These are phyloP conservation scores for Gandaritis pyraliata DNA, from an alignment of 2,888 invertebrate species.

Conservation along the genomic window DNA sequence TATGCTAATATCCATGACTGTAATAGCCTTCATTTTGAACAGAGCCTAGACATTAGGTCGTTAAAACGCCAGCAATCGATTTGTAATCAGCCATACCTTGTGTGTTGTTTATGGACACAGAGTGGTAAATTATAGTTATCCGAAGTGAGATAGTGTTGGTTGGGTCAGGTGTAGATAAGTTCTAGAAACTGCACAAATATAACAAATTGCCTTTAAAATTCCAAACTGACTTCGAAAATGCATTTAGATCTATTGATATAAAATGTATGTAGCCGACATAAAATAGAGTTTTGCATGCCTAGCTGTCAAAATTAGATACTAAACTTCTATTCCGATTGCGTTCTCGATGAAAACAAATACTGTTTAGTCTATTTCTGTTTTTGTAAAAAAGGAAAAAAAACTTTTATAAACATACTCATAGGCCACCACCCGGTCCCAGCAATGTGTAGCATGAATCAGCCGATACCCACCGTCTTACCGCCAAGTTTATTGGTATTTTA, in stretches of 20 bases:
- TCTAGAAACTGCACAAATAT: not conserved
- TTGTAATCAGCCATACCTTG: conserved; percentile 17
- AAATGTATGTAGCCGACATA: not conserved
- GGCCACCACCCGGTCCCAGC: too few species aligned
- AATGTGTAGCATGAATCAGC: too few species aligned
- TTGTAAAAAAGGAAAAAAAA: too few species aligned
- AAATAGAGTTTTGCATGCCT: not conserved
- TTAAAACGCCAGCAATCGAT: conserved; percentile 22
- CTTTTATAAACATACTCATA: too few species aligned
- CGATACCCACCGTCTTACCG: too few species aligned
- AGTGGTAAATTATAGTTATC: conserved; percentile 22
- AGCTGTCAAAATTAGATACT: not conserved
- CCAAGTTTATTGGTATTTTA: too few species aligned
- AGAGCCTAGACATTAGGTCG: conserved; percentile 14
- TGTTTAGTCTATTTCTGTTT: too few species aligned
- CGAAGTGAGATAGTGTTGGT: conserved; percentile 2
- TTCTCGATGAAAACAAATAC: not conserved
- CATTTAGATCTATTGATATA: not conserved
- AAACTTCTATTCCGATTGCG: not conserved
- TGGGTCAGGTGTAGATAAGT: conserved; percentile 1
- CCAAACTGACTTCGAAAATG: conserved; percentile 11
- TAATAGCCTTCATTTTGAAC: conserved; percentile 17
- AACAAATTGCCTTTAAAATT: conserved; percentile 1
- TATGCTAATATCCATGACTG: conserved; percentile 9
- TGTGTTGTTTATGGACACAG: conserved; percentile 18